A percentile compares a stretch with the other conserved stretches of the same genome.
Evolutionary conservation across 1,140 invertebrate genomes (phyloP).

Genomic region (Chionoecetes opilio): DNA sequence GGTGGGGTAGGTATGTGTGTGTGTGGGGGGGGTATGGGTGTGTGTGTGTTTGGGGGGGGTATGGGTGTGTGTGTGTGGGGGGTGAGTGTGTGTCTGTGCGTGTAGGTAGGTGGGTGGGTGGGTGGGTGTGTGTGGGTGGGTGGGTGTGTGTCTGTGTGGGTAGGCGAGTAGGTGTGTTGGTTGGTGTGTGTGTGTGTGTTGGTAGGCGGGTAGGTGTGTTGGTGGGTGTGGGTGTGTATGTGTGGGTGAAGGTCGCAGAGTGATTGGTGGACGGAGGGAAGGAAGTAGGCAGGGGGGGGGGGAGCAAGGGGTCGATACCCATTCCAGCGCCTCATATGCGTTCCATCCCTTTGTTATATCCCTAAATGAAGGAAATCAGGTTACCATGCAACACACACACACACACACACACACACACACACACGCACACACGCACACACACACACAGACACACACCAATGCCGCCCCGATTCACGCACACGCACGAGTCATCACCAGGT

Average conservation of each 20-base stretch:
- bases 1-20: too few relatives aligned
- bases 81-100: not conserved
- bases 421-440: too few relatives aligned
- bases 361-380: conserved; percentile 12
- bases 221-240: not conserved
- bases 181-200: not conserved
- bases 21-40: too few relatives aligned
- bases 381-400: not conserved
- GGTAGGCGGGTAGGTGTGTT: not conserved
- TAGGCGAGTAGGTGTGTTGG: too few relatives aligned
- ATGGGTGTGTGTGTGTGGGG: too few relatives aligned
- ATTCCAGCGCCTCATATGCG: not conserved
- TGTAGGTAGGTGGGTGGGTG: not conserved
- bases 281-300: not conserved
- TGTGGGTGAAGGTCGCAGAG: too few relatives aligned
- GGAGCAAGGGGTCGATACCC: not conserved
- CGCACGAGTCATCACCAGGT: too few relatives aligned
- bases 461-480: too few relatives aligned
- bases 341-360: not conserved
- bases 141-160: too few relatives aligned
- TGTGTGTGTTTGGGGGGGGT: too few relatives aligned
- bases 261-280: not conserved
- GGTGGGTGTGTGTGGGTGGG: not conserved
- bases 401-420: too few relatives aligned
- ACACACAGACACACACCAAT: too few relatives aligned